Evolutionary conservation across 2,888 invertebrate genomes (phyloP).

Genomic region (Coenonympha arcania): DNA sequence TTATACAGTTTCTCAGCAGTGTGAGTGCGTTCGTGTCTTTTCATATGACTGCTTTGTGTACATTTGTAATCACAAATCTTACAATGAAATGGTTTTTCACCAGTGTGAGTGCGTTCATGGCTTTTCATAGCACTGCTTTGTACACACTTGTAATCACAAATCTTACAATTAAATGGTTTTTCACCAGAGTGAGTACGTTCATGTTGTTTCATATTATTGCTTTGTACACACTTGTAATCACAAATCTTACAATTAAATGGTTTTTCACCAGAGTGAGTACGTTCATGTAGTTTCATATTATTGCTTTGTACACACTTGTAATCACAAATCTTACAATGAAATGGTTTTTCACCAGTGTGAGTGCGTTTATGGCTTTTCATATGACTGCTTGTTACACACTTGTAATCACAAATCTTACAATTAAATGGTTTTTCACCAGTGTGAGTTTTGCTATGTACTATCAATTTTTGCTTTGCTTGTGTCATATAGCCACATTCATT

Average conservation of each 20-base stretch:
- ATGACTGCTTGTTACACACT: too few species aligned
- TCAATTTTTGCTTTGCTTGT: background rate
- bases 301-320: too few species aligned
- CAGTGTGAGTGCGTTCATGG: constrained; percentile 17
- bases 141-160: constrained; percentile 8
- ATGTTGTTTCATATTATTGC: constrained; percentile 1
- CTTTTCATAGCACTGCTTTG: background rate
- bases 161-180: constrained; percentile 5
- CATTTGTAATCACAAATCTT: too few species aligned
- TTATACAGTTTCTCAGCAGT: too few species aligned
- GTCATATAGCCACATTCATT: background rate
- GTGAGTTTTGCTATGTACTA: constrained; percentile 13
- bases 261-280: too few species aligned
- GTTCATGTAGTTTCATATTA: too few species aligned
- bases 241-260: too few species aligned
- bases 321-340: too few species aligned
- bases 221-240: constrained; percentile 9
- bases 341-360: too few species aligned
- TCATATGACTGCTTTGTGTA: too few species aligned
- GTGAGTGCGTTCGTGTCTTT: too few species aligned
- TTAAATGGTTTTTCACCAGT: constrained; percentile 19
- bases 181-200: constrained; percentile 6
- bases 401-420: constrained; percentile 26
- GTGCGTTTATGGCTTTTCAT: too few species aligned
- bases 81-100: constrained; percentile 27